Percentiles rank a stretch among this genome's conserved stretches.
Evolutionary conservation across 2,888 invertebrate genomes (phyloP).

Genomic region (Drosophila quasianomalipes): DNA sequence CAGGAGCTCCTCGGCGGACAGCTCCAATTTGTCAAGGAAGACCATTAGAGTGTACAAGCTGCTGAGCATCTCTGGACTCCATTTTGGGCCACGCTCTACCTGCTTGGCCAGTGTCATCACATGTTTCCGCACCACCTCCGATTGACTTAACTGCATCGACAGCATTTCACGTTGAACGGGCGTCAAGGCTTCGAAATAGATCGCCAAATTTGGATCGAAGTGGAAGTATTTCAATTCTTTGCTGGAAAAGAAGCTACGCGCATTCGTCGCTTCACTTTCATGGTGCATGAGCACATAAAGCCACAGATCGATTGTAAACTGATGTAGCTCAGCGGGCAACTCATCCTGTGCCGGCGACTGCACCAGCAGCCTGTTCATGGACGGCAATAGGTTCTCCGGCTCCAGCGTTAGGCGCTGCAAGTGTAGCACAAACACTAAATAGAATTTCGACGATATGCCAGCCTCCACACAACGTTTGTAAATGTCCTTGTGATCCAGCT

Average conservation of each 20-base stretch:
- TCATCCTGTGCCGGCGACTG: background rate
- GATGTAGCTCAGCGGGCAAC: constrained; percentile 40
- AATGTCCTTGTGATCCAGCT: constrained; percentile 17
- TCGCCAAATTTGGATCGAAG: background rate
- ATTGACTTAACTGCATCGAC: constrained; percentile 31
- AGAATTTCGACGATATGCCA: constrained; percentile 71
- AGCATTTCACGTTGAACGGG: background rate
- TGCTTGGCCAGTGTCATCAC: constrained; percentile 10
- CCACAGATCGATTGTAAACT: constrained; percentile 77
- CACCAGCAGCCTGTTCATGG: constrained; percentile 48
- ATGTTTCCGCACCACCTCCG: background rate
- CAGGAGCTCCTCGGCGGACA: constrained; percentile 60
- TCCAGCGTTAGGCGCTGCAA: constrained; percentile 62
- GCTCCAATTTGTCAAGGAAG: constrained; percentile 53
- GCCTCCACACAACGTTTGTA: constrained; percentile 53
- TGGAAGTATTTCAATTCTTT: constrained; percentile 59
- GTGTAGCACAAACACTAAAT: constrained; percentile 55
- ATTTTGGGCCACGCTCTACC: constrained; percentile 45
- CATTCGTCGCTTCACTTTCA: background rate
- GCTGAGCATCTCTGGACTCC: constrained; percentile 53
- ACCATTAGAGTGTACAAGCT: constrained; percentile 74
- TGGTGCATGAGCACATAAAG: constrained; percentile 63
- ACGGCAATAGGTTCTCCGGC: constrained; percentile 50
- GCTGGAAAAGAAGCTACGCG: background rate
- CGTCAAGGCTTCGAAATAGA: background rate